Evolutionary conservation across 2,113 vertebrate species (phyloP), one percentile per base, ranked within the genome.

Genomic region (Physeter macrocephalus): DNA sequence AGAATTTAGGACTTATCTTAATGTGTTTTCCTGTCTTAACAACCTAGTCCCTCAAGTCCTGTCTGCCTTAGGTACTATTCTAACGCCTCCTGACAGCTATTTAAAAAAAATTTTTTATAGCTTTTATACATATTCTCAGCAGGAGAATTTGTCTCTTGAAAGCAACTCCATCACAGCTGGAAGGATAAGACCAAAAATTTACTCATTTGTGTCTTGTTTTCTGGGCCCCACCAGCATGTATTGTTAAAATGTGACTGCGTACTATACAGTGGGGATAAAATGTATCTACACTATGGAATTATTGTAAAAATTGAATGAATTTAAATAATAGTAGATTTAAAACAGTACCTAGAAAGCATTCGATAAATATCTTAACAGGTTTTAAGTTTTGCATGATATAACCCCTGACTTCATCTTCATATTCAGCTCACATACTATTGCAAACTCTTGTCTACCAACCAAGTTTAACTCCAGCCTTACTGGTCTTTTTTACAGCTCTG

Each of bases 251-350:
- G 36, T 61, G 46, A 85, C 57, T 66, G 20, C 9, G 52, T 27
- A 57, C 77, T 94, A 41, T 78, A 94, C 8, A 82, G 54, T 86
- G n/a, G n/a, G 21, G 18, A 91, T 85, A 93, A 95, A 92, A 69
- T 92, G n/a, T 34, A 69, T 41, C 46, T 72, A 74, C 8, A 12
- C 23, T 84, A 78, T n/a, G 20, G 1, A 25, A 31, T 74, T 89
- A 18, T 71, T 93, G 23, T 96, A 66, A 93, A 91, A 87, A 93
- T 36, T 89, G 92, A 54, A 57, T 64, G 25, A 39, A 31, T 94
- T 88, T 87, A 89, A 91, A 75, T 74, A 85, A 94, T 27, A 64
- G 43, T 72, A 93, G 21, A 46, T 59, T 92, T 83, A 84, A 34
- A 92, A 61, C 3, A 84, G 27, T 91, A 12, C 41, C n/a, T 69